Conservation (phyloP, 2,888 invertebrate genomes). For the Hirtodrosophila confusa region DNA sequence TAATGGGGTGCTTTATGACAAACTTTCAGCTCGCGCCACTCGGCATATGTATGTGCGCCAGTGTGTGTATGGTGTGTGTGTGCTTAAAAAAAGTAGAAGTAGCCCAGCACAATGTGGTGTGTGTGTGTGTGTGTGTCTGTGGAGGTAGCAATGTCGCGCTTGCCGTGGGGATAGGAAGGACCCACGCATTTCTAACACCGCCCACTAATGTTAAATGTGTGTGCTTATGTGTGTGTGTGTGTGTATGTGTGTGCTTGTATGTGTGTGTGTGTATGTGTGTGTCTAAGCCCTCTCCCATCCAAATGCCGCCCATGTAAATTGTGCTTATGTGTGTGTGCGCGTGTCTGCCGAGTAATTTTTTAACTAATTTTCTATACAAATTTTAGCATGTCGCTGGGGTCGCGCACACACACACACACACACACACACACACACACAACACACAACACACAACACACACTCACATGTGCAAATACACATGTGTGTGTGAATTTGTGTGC, state of each 20-base stretch:
- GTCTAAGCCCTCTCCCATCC: constrained; percentile 26
- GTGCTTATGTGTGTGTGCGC: constrained; percentile 48
- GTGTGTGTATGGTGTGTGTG: constrained; percentile 12
- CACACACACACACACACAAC: constrained; percentile 14
- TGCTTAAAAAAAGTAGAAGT: constrained; percentile 52
- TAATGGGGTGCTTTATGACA: constrained; percentile 82
- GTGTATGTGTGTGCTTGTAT: neutral
- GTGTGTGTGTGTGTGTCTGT: constrained; percentile 27
- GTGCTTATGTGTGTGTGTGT: constrained; percentile 33
- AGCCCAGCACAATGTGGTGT: constrained; percentile 11
- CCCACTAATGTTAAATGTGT: constrained; percentile 82
- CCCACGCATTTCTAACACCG: constrained; percentile 83
- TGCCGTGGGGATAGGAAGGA: constrained; percentile 30
- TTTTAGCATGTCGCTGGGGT: constrained; percentile 76
- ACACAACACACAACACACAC: constrained; percentile 11
- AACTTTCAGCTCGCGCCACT: constrained; percentile 60
- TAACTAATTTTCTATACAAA: constrained; percentile 84
- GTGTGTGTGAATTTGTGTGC: constrained; percentile 5
- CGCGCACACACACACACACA: constrained; percentile 21
- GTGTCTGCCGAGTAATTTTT: constrained; percentile 81
- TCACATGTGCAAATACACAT: constrained; percentile 12
- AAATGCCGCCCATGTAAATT: constrained; percentile 38
- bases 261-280: constrained; percentile 40
- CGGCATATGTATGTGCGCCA: constrained; percentile 50
- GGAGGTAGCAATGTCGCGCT: constrained; percentile 43